Evolutionary conservation across 2,888 invertebrate species (phyloP).

Genomic region (Pristionchus entomophagus): DNA sequence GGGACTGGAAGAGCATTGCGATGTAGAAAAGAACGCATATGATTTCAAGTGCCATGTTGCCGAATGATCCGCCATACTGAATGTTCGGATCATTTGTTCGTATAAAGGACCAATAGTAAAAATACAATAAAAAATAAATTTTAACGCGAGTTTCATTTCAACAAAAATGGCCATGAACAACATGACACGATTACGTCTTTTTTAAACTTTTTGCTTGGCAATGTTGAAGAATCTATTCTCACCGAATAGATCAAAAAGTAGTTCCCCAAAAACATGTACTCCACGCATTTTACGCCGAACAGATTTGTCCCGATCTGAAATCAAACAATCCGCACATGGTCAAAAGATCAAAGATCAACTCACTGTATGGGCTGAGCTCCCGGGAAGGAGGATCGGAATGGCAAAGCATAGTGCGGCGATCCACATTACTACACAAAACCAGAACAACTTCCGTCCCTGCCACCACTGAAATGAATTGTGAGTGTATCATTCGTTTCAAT

Average conservation of each 20-base stretch:
- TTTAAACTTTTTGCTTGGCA: too few species aligned
- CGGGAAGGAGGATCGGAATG: not conserved
- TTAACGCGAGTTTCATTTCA: too few species aligned
- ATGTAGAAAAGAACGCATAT: not conserved
- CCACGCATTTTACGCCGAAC: not conserved
- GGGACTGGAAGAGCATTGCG: slow-evolving; percentile 9
- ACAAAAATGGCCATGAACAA: too few species aligned
- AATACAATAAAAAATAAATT: too few species aligned
- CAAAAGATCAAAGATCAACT: too few species aligned
- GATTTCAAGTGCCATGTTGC: not conserved
- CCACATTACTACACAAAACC: slow-evolving; percentile 1
- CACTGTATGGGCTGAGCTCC: not conserved
- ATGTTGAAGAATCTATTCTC: too few species aligned
- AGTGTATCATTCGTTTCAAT: too few species aligned
- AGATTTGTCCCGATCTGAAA: not conserved
- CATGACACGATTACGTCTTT: too few species aligned
- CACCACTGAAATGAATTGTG: not conserved
- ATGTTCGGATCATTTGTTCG: too few species aligned
- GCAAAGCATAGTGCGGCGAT: not conserved
- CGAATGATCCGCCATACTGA: not conserved
- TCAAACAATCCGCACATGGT: too few species aligned
- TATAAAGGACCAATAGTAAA: too few species aligned
- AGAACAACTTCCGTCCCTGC: not conserved
- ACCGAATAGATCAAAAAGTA: not conserved
- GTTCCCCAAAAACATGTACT: slow-evolving; percentile 1